Conservation (phyloP, 2,113 vertebrate genomes). For the Cynopterus brachyotis region DNA sequence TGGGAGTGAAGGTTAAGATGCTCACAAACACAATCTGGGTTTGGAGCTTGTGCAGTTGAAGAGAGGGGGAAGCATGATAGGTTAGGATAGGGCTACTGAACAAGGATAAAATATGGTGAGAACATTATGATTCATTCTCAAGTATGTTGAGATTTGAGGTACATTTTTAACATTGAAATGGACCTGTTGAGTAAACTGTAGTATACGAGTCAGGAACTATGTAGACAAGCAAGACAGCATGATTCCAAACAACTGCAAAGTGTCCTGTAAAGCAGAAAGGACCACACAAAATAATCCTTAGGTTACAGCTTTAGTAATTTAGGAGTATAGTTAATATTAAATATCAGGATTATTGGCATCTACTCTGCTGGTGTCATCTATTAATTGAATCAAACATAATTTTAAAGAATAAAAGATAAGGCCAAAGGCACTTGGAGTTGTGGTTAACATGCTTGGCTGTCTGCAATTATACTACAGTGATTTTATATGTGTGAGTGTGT, state of each 20-base stretch:
- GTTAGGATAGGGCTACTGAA: background rate
- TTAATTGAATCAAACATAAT: constrained; percentile 22
- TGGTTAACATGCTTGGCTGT: background rate
- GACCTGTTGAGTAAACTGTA: background rate
- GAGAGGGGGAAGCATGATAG: background rate
- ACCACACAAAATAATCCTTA: background rate
- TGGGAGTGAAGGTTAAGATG: background rate
- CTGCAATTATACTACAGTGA: background rate
- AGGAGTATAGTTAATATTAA: background rate
- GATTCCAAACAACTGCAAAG: background rate
- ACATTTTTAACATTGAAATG: background rate
- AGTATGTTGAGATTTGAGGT: background rate
- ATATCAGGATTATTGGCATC: background rate
- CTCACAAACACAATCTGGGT: background rate
- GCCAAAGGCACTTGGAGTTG: background rate
- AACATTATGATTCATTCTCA: background rate
- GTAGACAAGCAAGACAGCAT: background rate
- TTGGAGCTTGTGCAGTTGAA: background rate
- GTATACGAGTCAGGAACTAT: background rate
- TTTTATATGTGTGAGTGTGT: background rate
- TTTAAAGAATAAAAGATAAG: constrained; percentile 11
- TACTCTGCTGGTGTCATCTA: background rate
- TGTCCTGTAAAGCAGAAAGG: background rate
- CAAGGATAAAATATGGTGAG: background rate
- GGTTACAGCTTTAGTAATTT: background rate